Evolutionary conservation across 2,113 vertebrate genomes (phyloP), one percentile per base, ranked within the genome.

Genomic region (Otocyon megalotis): DNA sequence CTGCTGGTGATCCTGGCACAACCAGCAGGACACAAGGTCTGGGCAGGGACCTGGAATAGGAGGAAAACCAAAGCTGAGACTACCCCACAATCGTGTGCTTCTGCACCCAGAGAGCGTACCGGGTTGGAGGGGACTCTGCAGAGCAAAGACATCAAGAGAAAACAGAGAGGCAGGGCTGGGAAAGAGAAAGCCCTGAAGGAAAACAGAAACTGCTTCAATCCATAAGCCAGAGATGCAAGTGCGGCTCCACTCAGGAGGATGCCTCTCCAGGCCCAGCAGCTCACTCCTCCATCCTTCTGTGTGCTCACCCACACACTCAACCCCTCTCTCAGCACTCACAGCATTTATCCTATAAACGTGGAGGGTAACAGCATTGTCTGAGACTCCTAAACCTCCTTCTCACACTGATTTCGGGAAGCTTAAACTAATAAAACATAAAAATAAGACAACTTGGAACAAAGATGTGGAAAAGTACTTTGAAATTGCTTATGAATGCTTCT

Each of bases 31-130:
- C 32, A 3, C 50, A 58, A 60, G 17, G 28, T 30, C 35, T 48
- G 35, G n/a, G 58, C 15, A 16, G 35, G 3, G n/a, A 3, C 8
- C 43, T 7, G 10, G 14, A 74, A 37, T 6, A 32, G 53, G 65
- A 95, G 58, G 10, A 28, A 79, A 82, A 26, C 3, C 4, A 3
- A 58, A 28, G 24, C 7, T 15, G 1, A 26, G 11, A 22, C 8
- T 5, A 14, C 20, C 12, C 53, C 2, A 9, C 0, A 8, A 28
- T 3, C 37, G 26, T 4, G 6, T 14, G n/a, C 11, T 53, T 28
- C 48, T 4, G 28, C 0, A 1, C 15, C 35, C 2, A 30, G 14
- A 12, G 3, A 5, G 2, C 0, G 0, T 8, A 5, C 5, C 3
- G 24, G 15, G 10, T 19, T 10, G 3, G 9, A 4, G 8, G 3